A percentile compares a stretch with the other conserved stretches of the same genome.
phyloP scores from a whole-genome alignment of 1,140 invertebrate genomes.

The Drosophila pallidifrons region DNA sequence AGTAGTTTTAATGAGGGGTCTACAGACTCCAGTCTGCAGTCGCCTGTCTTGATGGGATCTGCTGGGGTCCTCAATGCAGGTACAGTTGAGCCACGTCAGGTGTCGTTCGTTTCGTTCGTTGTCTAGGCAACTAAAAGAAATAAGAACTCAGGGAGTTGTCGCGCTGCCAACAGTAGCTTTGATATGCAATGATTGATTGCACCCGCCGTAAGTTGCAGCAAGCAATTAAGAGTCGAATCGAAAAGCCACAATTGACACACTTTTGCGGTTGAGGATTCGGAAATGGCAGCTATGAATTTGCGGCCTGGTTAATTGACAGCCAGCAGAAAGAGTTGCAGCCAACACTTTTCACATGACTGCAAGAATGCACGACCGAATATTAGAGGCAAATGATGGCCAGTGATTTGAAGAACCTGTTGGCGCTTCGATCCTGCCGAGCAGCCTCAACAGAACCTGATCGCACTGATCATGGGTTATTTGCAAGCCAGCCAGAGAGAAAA shows the following conservation, averaged over 20 bases:
- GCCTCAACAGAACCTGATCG: conserved; percentile 24
- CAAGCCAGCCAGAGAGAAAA: too few species aligned
- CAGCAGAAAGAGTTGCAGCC: conserved; percentile 23
- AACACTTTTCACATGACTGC: conserved; percentile 74
- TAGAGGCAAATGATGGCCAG: conserved; percentile 44
- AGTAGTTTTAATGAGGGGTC: conserved; percentile 79
- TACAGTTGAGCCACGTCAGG: conserved; percentile 45
- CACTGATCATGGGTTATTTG: conserved; percentile 56
- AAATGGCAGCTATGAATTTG: conserved; percentile 33
- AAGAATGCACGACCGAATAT: conserved; percentile 77
- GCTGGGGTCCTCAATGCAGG: conserved; percentile 26
- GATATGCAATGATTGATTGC: conserved; percentile 64
- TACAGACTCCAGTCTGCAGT: conserved; percentile 14
- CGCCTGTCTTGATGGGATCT: conserved; percentile 25
- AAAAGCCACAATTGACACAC: conserved; percentile 61
- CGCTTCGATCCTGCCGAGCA: neutral
- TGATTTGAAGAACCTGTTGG: conserved; percentile 67
- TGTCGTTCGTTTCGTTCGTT: neutral
- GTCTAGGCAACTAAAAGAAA: neutral
- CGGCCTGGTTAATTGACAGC: conserved; percentile 45
- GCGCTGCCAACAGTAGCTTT: conserved; percentile 17
- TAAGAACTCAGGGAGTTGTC: neutral
- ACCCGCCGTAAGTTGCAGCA: conserved; percentile 32
- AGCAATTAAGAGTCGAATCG: conserved; percentile 65
- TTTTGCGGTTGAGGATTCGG: conserved; percentile 46